A percentile compares a stretch with the other conserved stretches of the same genome.
Conservation (phyloP, 2,113 vertebrate genomes). For the Porphyrio hochstetteri region DNA sequence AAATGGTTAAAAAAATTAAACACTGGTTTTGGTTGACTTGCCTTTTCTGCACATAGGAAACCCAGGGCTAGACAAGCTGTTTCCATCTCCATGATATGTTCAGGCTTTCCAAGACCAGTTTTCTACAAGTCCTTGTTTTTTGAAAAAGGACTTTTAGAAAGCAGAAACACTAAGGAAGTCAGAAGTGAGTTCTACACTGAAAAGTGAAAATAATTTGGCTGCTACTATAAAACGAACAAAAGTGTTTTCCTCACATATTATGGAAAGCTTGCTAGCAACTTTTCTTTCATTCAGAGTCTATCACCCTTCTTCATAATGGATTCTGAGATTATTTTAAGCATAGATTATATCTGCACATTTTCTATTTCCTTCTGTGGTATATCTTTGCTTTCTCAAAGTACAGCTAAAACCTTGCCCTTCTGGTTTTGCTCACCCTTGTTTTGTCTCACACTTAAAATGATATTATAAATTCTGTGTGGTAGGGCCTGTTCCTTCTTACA, state of each 20-base stretch:
- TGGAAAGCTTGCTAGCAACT: not conserved
- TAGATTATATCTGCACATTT: constrained; percentile 36
- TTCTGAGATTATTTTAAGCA: constrained; percentile 29
- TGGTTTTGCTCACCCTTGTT: constrained; percentile 1
- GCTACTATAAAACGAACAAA: not conserved
- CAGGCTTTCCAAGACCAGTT: not conserved
- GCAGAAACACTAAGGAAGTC: not conserved
- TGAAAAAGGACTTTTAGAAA: not conserved
- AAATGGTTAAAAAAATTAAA: not conserved
- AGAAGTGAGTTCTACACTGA: not conserved
- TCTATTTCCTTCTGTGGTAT: not conserved
- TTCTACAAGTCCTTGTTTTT: not conserved
- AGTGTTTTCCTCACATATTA: not conserved
- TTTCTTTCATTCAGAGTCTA: not conserved
- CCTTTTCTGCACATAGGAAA: not conserved
- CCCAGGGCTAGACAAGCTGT: not conserved
- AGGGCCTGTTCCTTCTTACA: not conserved
- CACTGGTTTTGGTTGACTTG: not conserved
- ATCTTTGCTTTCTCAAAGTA: not conserved
- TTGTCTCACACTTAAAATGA: not conserved
- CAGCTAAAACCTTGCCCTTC: not conserved
- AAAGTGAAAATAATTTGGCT: not conserved
- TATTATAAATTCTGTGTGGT: not conserved
- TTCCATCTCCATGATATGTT: not conserved
- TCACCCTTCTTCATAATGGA: not conserved